Evolutionary conservation across 2,113 vertebrate species (phyloP), one percentile per base, ranked within the genome.

Genomic region (Rallus limicola): DNA sequence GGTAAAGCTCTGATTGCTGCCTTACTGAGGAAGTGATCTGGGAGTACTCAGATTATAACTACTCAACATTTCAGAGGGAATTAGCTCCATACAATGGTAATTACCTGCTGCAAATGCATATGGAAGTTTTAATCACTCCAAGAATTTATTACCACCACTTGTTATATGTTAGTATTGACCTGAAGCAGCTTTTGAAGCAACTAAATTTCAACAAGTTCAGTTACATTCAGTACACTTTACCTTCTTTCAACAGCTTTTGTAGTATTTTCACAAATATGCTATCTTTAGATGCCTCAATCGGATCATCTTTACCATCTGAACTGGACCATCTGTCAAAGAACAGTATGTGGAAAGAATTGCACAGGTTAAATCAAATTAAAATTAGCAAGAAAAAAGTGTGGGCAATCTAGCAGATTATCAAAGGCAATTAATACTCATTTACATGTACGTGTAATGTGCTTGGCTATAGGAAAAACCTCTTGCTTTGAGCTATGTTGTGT

Each of bases 231-330:
- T 50, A 84, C 16, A 59, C 74, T 94, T 96, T 96, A 99, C 99
- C 99, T 98, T 99, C 99, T 96, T 99, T 99, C 72, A 99, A 93
- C 77, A 99, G 98, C 50, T 99, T 99, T 74, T 99, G 98, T 77
- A 99, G 95, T 94, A 99, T 99, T 97, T 99, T 99, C 92, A 99
- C 98, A 96, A 99, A 99, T 97, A 99, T 98, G 65, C 99, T 99
- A 87, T 99, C 99, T 93, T 99, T 99, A 81, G 99, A 98, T 23
- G 98, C 98, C 96, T 99, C 99, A 85, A 99, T 98, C 33, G 99
- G 99, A 97, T 99, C 99, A 69, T 99, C 99, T 79, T 95, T 99
- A 20, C 98, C 98, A 74, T 99, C 99, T 9, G 98, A 97, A 67
- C 97, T 97, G 23, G 98, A 98, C 99, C 99, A 99, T 40, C 99